A percentile compares a stretch with the other conserved stretches of the same genome.
These are phyloP conservation scores for Pygmarrhopalites habei DNA, from an alignment of 1,140 invertebrate genomes.

Conservation along the genomic window DNA sequence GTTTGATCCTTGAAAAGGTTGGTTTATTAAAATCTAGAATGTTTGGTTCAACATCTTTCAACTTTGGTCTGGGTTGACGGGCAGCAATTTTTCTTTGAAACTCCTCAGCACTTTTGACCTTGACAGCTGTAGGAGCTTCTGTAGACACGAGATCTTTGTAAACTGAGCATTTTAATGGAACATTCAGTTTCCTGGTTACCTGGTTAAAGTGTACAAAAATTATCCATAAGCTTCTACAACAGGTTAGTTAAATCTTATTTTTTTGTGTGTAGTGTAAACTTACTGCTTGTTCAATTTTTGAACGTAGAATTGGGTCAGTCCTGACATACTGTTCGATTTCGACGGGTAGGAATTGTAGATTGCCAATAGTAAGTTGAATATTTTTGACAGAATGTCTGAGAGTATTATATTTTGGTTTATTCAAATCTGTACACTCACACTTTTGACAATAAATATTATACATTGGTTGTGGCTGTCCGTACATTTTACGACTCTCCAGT, in stretches of 20 bases:
- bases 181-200: slow-evolving; percentile 3
- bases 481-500: no score
- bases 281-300: background rate
- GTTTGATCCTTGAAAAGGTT: background rate
- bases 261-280: background rate
- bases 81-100: background rate
- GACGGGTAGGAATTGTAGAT: background rate
- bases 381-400: background rate
- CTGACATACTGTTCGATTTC: background rate
- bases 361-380: background rate
- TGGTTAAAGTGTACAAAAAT: background rate
- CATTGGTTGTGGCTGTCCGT: background rate
- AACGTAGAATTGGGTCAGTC: background rate
- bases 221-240: background rate
- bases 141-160: background rate
- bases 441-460: background rate
- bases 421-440: slow-evolving; percentile 6
- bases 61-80: background rate
- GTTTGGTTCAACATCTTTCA: slow-evolving; percentile 2
- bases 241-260: background rate
- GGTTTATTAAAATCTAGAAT: slow-evolving; percentile 10
- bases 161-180: background rate
- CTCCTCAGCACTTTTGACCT: background rate
- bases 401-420: slow-evolving; percentile 4
- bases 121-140: background rate